Evolutionary conservation across 2,113 vertebrate genomes (phyloP).

Genomic region (Alethe castanea): DNA sequence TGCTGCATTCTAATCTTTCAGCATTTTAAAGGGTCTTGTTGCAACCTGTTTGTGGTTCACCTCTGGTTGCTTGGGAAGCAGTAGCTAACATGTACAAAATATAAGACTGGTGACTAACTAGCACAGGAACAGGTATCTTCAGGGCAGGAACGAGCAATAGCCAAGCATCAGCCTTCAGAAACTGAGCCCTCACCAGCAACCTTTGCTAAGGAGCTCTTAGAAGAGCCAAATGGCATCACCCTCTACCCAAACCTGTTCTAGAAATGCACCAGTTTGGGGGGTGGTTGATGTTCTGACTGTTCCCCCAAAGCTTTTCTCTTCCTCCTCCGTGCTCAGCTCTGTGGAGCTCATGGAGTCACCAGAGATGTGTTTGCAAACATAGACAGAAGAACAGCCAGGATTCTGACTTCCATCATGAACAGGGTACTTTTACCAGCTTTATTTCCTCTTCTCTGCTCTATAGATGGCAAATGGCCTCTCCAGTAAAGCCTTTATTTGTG

Average conservation of each 20-base stretch:
- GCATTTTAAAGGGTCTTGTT: neutral
- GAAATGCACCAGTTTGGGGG: neutral
- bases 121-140: neutral
- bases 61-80: neutral
- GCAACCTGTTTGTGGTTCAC: neutral
- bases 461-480: neutral
- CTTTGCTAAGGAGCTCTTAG: neutral
- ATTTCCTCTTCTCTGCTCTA: neutral
- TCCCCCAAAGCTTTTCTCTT: neutral
- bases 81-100: neutral
- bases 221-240: neutral
- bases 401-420: neutral
- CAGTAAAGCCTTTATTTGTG: constrained; percentile 26
- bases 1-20: neutral
- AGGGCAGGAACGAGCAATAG: neutral
- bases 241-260: neutral
- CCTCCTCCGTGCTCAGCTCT: neutral
- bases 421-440: neutral
- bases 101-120: neutral
- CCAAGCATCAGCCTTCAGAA: neutral
- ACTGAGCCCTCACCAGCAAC: neutral
- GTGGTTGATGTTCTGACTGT: neutral
- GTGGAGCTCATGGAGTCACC: neutral
- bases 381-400: neutral
- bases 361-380: neutral